Evolutionary conservation across 2,888 invertebrate genomes (phyloP), one percentile per base, ranked within the genome.

Genomic region (Volucella inanis): DNA sequence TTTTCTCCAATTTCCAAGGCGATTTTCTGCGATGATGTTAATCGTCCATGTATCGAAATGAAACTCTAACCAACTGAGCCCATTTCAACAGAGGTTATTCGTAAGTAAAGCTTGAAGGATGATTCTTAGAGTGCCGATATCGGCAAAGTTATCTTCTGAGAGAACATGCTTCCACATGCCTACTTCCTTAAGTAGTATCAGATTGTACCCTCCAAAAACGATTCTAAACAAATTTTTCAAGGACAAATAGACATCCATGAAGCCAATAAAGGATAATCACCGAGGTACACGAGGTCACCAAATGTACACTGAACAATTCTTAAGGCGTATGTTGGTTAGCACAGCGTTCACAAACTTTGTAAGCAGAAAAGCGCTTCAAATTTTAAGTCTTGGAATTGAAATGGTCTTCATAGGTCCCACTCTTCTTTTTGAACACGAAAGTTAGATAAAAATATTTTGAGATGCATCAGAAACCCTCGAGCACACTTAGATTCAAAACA

Each of bases 311-410:
- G 12, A 12, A 15, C n/a, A 41, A n/a, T 41, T 18, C 14, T 43
- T 12, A 1, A 39, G 0, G 6, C 2, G 50, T 8, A 62, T 22
- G 14, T 41, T 50, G 9, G 50, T 14, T 47, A 14, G 39, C 11
- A 62, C 61, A 14, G 14, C 18, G 18, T 54, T 72, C 1, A 72
- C 49, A 3, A 62, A 43, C n/a, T 41, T 49, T 11, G 75, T 54
- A 74, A 88, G 12, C 12, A 82, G 22, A 10, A 71, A 31, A 22
- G 80, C 74, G 10, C 74, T 74, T 15, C 74, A 77, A 3, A 84
- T 43, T 31, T 87, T 59, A 15, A 87, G 55, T 12, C 84, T 61
- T 10, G 80, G 75, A 14, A 87, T 31, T 3, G 82, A 76, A 43
- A 87, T 59, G n/a, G 78, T 57, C 3, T 82, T 76, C 2, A 79